phyloP scores from a whole-genome alignment of 53 echinoderm and acorn worm genomes.

The Paracentrotus lividus region DNA sequence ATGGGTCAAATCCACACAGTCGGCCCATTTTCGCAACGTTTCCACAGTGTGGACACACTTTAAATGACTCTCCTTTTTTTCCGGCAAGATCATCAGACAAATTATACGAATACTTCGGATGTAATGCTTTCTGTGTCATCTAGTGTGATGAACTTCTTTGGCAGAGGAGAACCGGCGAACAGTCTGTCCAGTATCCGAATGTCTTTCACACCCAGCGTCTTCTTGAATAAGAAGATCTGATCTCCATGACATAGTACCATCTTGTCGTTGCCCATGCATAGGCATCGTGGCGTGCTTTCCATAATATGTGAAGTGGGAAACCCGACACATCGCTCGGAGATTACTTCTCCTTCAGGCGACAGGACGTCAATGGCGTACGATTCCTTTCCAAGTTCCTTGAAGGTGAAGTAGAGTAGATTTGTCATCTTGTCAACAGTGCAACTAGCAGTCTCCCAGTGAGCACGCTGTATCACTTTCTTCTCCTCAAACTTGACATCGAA shows the following conservation, averaged over 20 bases:
- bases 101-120: neutral
- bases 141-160: neutral
- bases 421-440: slow-evolving; percentile 43
- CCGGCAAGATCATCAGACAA: neutral
- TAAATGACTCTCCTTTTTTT: too few species aligned
- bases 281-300: slow-evolving; percentile 42
- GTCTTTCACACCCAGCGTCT: slow-evolving; percentile 48
- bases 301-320: neutral
- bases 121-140: slow-evolving; percentile 16
- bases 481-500: slow-evolving; percentile 27
- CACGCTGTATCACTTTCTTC: slow-evolving; percentile 46
- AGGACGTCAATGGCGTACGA: slow-evolving; percentile 45
- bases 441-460: slow-evolving; percentile 51
- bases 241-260: slow-evolving; percentile 25
- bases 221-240: slow-evolving; percentile 8
- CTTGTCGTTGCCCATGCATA: slow-evolving; percentile 6
- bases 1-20: too few species aligned
- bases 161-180: neutral
- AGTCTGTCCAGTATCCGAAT: slow-evolving; percentile 31
- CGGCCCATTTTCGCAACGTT: too few species aligned
- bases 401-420: slow-evolving; percentile 53
- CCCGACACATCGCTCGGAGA: slow-evolving; percentile 39
- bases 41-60: too few species aligned
- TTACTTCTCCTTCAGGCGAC: slow-evolving; percentile 34
- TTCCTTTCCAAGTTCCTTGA: slow-evolving; percentile 35